Evolutionary conservation across 2,113 vertebrate species (phyloP).

Genomic region (Otocyon megalotis): DNA sequence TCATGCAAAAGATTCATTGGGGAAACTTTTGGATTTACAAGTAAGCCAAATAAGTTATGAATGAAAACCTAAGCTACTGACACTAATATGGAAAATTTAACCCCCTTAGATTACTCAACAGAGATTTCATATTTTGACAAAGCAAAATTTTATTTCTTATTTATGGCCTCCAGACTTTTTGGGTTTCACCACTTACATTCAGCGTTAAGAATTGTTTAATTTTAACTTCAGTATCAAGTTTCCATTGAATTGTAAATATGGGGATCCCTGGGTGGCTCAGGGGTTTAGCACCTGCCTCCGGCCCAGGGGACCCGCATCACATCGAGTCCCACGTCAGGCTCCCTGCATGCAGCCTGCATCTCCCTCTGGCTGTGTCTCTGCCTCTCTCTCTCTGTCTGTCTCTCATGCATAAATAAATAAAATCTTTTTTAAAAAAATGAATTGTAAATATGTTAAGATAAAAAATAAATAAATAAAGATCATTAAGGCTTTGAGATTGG

Average conservation of each 20-base stretch:
- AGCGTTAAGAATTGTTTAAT: neutral
- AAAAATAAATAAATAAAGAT: neutral
- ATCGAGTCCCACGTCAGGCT: too few species aligned
- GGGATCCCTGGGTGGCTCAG: too few species aligned
- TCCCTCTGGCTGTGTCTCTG: too few species aligned
- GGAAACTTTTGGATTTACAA: neutral
- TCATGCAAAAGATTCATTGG: neutral
- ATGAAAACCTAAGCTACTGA: neutral
- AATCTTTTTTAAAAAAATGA: too few species aligned
- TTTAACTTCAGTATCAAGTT: slow-evolving; percentile 50
- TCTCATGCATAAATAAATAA: too few species aligned
- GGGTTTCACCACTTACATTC: neutral
- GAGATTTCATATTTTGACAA: slow-evolving; percentile 14
- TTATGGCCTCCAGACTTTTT: neutral
- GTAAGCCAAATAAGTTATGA: neutral
- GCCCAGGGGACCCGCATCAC: too few species aligned
- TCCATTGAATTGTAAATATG: slow-evolving; percentile 40
- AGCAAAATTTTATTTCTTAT: neutral
- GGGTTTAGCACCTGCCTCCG: too few species aligned
- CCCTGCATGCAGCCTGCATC: too few species aligned
- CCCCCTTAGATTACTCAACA: neutral
- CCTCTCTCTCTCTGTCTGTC: too few species aligned
- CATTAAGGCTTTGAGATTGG: neutral
- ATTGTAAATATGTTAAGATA: too few species aligned
- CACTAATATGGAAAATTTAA: neutral